Evolutionary conservation across 2,888 invertebrate genomes (phyloP).

Genomic region (Micoletzkya japonica): DNA sequence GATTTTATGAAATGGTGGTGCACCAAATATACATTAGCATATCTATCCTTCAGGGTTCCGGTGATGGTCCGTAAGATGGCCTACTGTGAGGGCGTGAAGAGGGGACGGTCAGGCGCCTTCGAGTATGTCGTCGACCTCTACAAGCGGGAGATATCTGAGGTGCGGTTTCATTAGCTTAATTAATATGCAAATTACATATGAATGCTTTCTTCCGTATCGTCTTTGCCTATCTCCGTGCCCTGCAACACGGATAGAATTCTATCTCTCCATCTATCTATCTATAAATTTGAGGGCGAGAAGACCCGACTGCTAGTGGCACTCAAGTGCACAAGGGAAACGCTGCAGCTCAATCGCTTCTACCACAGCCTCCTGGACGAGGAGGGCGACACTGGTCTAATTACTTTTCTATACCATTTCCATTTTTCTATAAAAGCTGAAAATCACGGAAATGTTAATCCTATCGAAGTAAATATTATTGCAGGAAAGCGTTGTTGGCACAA

Average conservation of each 20-base stretch:
- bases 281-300: constrained; percentile 10
- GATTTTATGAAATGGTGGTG: no score
- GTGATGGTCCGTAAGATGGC: constrained; percentile 36
- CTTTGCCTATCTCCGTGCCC: background rate
- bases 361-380: constrained; percentile 14
- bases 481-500: background rate
- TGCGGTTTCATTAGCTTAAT: background rate
- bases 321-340: constrained; percentile 22
- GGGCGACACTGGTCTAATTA: background rate
- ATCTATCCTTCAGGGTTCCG: constrained; percentile 45
- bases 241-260: no score
- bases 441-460: no score
- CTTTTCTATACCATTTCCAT: background rate
- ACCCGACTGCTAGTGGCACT: constrained; percentile 9
- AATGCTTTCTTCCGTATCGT: background rate
- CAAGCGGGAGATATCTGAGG: constrained; percentile 7
- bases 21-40: no score
- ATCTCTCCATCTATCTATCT: background rate
- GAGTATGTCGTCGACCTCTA: constrained; percentile 3
- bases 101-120: constrained; percentile 37
- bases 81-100: constrained; percentile 45
- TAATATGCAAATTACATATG: background rate
- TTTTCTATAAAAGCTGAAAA: no score
- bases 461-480: no score
- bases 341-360: constrained; percentile 10